Percentiles rank a stretch among this genome's conserved stretches.
Conservation (phyloP, 1,140 invertebrate species). For the Sarcophaga bullata region DNA sequence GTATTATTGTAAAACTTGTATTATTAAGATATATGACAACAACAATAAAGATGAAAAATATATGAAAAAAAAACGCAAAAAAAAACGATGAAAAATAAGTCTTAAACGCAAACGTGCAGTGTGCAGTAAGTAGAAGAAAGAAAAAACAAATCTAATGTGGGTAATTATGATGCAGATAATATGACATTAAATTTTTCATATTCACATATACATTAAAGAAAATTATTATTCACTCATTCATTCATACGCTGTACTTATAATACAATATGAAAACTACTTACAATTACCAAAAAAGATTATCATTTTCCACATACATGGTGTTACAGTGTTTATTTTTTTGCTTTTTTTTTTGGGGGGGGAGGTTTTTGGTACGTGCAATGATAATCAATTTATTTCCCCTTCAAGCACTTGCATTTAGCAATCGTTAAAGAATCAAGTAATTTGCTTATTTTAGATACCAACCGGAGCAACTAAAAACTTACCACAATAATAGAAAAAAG, state of each 20-base stretch:
- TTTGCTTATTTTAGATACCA: not conserved
- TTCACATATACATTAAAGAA: not conserved
- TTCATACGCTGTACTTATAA: not conserved
- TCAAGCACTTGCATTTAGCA: slow-evolving; percentile 17
- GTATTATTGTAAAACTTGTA: not conserved
- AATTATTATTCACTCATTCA: not conserved
- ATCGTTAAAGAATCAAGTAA: not conserved
- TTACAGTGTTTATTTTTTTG: not conserved
- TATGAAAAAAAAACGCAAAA: not conserved
- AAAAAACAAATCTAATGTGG: slow-evolving; percentile 40
- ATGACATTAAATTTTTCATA: slow-evolving; percentile 38
- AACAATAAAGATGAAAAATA: not conserved
- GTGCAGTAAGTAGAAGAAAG: not conserved
- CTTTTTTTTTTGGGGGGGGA: not conserved
- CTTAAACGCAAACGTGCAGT: not conserved
- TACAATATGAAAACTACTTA: not conserved
- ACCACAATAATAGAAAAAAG: too few species aligned
- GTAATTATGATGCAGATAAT: slow-evolving; percentile 48
- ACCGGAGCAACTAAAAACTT: too few species aligned
- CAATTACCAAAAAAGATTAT: not conserved
- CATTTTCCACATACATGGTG: too few species aligned
- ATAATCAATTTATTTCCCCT: slow-evolving; percentile 17
- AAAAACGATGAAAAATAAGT: not conserved
- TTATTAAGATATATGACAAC: not conserved
- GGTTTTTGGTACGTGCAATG: slow-evolving; percentile 23